phyloP scores from a whole-genome alignment of 2,888 invertebrate genomes.

The Acleris sparsana region DNA sequence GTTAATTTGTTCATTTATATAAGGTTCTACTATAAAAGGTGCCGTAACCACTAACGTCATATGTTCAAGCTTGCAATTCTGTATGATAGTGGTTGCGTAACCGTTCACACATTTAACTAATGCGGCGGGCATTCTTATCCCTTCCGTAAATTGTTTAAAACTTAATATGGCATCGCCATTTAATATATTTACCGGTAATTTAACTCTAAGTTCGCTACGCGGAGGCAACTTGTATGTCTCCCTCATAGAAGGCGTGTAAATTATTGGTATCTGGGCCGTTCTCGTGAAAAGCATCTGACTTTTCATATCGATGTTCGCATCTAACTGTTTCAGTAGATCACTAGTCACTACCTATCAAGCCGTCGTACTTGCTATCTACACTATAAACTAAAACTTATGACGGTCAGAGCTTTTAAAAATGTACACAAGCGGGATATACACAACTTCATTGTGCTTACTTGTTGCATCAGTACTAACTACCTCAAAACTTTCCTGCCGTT shows the following conservation, averaged over 20 bases:
- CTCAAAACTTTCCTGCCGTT: conserved; percentile 36
- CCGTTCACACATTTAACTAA: conserved; percentile 21
- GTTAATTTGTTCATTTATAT: background rate
- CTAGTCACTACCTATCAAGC: conserved; percentile 33
- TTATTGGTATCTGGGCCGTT: too few relatives aligned
- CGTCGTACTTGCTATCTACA: conserved; percentile 36
- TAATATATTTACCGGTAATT: conserved; percentile 29
- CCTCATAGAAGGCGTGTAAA: too few relatives aligned
- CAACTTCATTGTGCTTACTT: conserved; percentile 37
- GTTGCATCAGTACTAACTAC: conserved; percentile 39
- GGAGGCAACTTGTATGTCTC: background rate
- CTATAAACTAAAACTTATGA: conserved; percentile 14
- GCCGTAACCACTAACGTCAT: conserved; percentile 20
- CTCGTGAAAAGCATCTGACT: too few relatives aligned
- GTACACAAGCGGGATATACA: conserved; percentile 31
- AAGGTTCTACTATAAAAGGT: conserved; percentile 23
- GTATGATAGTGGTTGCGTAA: conserved; percentile 37
- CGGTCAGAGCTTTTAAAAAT: conserved; percentile 36
- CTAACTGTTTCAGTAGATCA: too few relatives aligned
- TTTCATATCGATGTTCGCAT: too few relatives aligned
- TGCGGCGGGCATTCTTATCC: conserved; percentile 30
- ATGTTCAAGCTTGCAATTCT: conserved; percentile 27
- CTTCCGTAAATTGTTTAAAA: conserved; percentile 33
- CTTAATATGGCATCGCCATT: conserved; percentile 33
- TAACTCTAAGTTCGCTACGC: conserved; percentile 32